Percentiles rank a stretch among this genome's conserved stretches.
Evolutionary conservation across 2,888 invertebrate genomes (phyloP).

Genomic region (Phania funesta): DNA sequence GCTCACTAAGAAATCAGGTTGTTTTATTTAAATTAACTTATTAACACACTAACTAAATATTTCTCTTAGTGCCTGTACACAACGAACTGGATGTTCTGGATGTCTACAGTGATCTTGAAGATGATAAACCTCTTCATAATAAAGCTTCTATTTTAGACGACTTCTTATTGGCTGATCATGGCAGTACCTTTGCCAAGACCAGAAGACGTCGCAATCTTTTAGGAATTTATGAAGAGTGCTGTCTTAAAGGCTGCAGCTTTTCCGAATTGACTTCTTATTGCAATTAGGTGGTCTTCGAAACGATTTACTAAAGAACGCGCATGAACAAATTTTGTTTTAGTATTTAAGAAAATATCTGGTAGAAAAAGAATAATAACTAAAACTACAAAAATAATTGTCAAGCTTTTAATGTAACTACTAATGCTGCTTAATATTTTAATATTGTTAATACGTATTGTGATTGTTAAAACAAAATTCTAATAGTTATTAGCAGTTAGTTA

Average conservation of each 20-base stretch:
- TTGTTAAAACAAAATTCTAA: too few species aligned
- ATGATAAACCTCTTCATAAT: not conserved
- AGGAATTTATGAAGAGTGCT: conserved; percentile 61
- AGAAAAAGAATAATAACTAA: too few species aligned
- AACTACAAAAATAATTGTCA: too few species aligned
- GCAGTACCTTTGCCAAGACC: conserved; percentile 46
- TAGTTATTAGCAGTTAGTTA: too few species aligned
- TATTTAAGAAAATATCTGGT: too few species aligned
- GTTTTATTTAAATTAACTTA: not conserved
- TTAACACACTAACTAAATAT: not conserved
- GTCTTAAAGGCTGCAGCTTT: conserved; percentile 46
- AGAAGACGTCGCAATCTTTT: conserved; percentile 45
- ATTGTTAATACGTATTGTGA: too few species aligned
- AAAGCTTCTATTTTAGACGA: conserved; percentile 34
- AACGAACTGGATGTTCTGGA: not conserved
- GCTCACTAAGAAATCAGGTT: conserved; percentile 36
- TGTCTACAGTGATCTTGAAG: conserved; percentile 37
- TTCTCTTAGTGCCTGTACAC: not conserved
- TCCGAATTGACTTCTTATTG: conserved; percentile 51
- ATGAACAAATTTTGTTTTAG: conserved; percentile 1
- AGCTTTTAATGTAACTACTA: too few species aligned
- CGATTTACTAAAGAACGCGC: not conserved
- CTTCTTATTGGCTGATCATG: conserved; percentile 14
- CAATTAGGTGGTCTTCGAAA: not conserved
- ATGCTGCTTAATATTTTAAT: too few species aligned